Evolutionary conservation across 2,888 invertebrate species (phyloP).

Genomic region (Andrena dorsata): DNA sequence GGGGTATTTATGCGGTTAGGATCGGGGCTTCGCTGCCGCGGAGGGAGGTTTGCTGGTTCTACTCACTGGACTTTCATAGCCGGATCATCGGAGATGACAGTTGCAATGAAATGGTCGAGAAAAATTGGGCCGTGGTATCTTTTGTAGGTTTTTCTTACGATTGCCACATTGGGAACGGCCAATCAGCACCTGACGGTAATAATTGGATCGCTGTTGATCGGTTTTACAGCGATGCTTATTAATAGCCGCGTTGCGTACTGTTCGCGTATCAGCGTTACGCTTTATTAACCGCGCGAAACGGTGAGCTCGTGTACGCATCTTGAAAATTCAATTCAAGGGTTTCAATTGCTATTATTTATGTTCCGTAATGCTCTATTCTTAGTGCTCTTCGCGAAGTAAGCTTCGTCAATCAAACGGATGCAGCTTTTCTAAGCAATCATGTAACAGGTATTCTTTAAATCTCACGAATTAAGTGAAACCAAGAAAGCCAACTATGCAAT

Average conservation of each 20-base stretch:
- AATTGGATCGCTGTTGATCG: slow-evolving; percentile 78
- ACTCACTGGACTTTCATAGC: slow-evolving; percentile 52
- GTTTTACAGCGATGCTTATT: slow-evolving; percentile 70
- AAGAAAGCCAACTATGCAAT: background rate
- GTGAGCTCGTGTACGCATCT: background rate
- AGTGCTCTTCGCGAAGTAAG: no score
- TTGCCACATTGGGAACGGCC: slow-evolving; percentile 76
- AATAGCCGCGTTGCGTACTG: slow-evolving; percentile 72
- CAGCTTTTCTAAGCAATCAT: no score
- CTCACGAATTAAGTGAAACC: background rate
- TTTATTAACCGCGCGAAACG: slow-evolving; percentile 42
- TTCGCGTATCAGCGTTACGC: slow-evolving; percentile 12
- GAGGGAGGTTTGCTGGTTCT: background rate
- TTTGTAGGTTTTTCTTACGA: slow-evolving; percentile 72
- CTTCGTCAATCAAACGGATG: background rate
- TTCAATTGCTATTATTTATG: slow-evolving; percentile 1
- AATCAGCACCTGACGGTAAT: slow-evolving; percentile 78
- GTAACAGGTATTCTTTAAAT: background rate
- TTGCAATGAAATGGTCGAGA: slow-evolving; percentile 52
- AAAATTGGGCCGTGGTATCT: slow-evolving; percentile 74
- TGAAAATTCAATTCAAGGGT: background rate
- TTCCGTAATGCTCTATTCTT: no score
- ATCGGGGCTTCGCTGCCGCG: background rate
- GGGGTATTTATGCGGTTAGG: background rate
- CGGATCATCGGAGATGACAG: slow-evolving; percentile 40